Evolutionary conservation across 2,113 vertebrate genomes (phyloP).

Genomic region (Manacus vitellinus): DNA sequence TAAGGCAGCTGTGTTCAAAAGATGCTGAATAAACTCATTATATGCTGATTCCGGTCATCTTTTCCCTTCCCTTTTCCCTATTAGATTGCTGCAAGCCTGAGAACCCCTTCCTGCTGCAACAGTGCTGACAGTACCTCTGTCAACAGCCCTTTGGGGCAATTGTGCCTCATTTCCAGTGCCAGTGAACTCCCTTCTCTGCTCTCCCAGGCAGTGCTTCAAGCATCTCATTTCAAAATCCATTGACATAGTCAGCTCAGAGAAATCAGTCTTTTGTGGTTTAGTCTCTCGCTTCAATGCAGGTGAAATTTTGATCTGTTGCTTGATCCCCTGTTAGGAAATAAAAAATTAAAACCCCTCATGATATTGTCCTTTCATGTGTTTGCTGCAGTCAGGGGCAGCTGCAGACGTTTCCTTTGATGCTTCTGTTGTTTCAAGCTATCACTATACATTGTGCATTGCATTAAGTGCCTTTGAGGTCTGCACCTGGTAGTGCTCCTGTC

Average conservation of each 20-base stretch:
- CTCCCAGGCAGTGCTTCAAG: not conserved
- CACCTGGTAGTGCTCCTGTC: not conserved
- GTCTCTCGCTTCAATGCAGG: not conserved
- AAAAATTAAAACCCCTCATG: not conserved
- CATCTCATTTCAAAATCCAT: not conserved
- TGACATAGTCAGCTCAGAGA: not conserved
- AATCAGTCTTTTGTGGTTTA: not conserved
- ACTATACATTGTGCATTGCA: not conserved
- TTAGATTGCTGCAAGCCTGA: not conserved
- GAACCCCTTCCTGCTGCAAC: not conserved
- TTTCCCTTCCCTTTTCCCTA: not conserved
- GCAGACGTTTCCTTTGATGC: not conserved
- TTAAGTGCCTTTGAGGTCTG: not conserved
- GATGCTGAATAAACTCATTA: slow-evolving; percentile 45
- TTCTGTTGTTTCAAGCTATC: not conserved
- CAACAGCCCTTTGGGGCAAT: not conserved
- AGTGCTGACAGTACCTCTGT: not conserved
- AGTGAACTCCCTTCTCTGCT: not conserved
- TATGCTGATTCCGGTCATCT: not conserved
- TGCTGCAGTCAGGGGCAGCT: not conserved
- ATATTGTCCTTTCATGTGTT: not conserved
- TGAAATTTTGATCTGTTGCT: not conserved
- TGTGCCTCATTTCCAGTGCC: not conserved
- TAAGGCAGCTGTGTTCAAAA: slow-evolving; percentile 6
- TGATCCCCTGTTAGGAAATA: not conserved